Percentiles rank a stretch among this genome's conserved stretches.
These are phyloP conservation scores for Agonopterix heracliana DNA, from an alignment of 2,888 invertebrate species.

Conservation along the genomic window DNA sequence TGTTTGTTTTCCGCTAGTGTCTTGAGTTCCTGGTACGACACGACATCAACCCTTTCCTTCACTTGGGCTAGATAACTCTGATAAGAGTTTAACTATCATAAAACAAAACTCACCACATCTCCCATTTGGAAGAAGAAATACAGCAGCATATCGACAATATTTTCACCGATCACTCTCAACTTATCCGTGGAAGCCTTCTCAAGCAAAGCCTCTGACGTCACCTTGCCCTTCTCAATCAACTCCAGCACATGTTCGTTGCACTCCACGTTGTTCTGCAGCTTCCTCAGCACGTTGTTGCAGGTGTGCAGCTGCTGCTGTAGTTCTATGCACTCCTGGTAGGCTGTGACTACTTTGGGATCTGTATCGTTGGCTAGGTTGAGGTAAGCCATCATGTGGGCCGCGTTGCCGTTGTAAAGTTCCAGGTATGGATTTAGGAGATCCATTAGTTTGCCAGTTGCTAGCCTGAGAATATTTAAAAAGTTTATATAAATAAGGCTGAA, in stretches of 20 bases:
- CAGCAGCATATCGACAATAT: conserved; percentile 87
- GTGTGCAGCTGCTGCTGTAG: conserved; percentile 93
- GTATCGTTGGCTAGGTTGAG: conserved; percentile 80
- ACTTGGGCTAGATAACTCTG: too few relatives aligned
- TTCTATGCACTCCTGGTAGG: conserved; percentile 86
- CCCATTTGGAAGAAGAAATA: conserved; percentile 78
- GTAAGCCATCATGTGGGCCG: conserved; percentile 89
- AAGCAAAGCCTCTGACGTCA: conserved; percentile 58
- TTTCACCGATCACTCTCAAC: conserved; percentile 87
- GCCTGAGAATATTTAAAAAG: conserved; percentile 68
- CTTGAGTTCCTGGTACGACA: too few relatives aligned
- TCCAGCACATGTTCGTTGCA: conserved; percentile 46
- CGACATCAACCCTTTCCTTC: too few relatives aligned
- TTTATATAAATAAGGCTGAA: neutral
- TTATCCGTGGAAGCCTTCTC: conserved; percentile 87
- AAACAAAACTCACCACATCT: conserved; percentile 46
- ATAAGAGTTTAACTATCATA: neutral
- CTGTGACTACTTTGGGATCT: conserved; percentile 70
- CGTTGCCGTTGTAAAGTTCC: conserved; percentile 87
- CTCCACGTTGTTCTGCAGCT: conserved; percentile 79
- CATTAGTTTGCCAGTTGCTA: conserved; percentile 90
- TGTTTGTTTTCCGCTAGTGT: too few relatives aligned
- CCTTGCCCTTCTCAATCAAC: conserved; percentile 41
- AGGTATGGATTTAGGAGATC: conserved; percentile 86
- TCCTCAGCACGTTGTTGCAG: conserved; percentile 83